Evolutionary conservation across 2,797 vertebrate species (phyloP).

Genomic region (Sebastes minor): DNA sequence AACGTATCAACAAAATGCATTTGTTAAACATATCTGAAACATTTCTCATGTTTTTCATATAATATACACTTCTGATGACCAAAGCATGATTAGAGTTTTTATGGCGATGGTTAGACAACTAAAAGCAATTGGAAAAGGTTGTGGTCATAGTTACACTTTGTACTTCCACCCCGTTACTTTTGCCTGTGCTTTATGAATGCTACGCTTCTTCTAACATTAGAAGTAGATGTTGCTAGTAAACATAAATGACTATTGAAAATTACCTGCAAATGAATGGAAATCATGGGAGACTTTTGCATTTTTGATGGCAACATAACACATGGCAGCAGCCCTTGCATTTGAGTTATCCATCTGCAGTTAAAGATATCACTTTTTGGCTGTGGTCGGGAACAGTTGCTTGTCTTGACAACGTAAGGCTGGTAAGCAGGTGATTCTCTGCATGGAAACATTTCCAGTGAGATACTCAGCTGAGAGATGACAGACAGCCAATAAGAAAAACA

Average conservation of each 20-base stretch:
- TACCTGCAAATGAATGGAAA: background rate
- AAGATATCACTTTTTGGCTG: background rate
- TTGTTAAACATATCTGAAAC: background rate
- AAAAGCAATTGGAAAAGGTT: background rate
- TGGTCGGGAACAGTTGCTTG: background rate
- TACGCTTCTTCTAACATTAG: background rate
- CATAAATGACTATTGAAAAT: background rate
- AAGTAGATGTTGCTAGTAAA: background rate
- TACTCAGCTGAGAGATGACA: background rate
- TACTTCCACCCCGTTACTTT: background rate
- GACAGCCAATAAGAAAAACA: background rate
- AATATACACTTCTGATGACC: background rate
- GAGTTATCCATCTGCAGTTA: background rate
- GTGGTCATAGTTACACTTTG: background rate
- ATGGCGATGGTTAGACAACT: background rate
- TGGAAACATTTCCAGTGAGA: constrained; percentile 18
- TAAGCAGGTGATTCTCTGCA: background rate
- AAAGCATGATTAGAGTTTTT: background rate
- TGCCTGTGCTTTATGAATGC: background rate
- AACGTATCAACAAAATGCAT: background rate
- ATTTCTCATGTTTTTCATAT: background rate
- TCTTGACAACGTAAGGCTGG: too few species aligned
- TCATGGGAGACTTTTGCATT: background rate
- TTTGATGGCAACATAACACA: background rate
- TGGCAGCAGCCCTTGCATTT: background rate